phyloP scores from a whole-genome alignment of 1,140 invertebrate species.

The Zaprionus kolodkinae region DNA sequence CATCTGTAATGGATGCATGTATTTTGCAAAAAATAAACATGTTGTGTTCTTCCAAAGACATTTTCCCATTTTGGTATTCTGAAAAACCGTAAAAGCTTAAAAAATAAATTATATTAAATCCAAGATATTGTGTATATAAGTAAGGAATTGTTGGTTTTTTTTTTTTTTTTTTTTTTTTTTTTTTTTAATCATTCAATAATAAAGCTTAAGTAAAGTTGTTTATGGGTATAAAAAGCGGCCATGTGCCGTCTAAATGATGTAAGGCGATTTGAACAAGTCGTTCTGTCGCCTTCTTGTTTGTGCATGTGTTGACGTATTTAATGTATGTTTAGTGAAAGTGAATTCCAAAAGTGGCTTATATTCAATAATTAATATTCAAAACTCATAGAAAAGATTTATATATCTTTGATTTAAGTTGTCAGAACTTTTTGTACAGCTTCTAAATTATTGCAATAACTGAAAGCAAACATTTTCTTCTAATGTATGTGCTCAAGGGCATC shows the following conservation, averaged over 20 bases:
- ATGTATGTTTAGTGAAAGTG: slow-evolving; percentile 2
- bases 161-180: background rate
- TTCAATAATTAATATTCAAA: too few species aligned
- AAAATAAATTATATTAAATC: background rate
- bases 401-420: too few species aligned
- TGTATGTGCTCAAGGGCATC: background rate
- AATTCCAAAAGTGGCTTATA: background rate
- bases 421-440: too few species aligned
- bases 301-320: background rate
- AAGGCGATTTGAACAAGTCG: background rate
- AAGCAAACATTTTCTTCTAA: background rate
- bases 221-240: background rate
- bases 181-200: background rate
- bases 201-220: background rate
- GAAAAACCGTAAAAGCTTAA: background rate
- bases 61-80: slow-evolving; percentile 1
- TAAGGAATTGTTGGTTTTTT: background rate
- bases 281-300: background rate
- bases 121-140: slow-evolving; percentile 4
- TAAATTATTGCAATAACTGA: background rate
- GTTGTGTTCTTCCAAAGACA: slow-evolving; percentile 1
- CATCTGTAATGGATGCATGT: background rate
- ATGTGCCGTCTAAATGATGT: background rate
- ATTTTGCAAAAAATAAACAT: background rate
- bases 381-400: background rate